Evolutionary conservation across 2,797 vertebrate genomes (phyloP).

Genomic region (Malurus leucopterus): DNA sequence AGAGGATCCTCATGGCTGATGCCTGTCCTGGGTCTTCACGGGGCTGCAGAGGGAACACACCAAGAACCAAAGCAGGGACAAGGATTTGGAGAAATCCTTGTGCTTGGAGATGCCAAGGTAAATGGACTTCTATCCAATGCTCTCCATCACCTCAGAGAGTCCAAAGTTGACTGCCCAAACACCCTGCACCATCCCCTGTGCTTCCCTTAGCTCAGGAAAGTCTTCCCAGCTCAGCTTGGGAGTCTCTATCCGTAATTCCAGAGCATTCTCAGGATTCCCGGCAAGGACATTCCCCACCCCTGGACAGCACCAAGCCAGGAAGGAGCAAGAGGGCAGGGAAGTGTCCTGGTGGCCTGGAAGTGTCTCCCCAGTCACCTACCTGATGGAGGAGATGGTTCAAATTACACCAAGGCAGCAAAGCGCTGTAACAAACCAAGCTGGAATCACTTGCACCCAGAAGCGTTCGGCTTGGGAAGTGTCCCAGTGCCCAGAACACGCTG

Average conservation of each 20-base stretch:
- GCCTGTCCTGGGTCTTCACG: fast-evolving
- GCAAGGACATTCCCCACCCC: not conserved
- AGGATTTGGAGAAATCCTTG: too few relatives aligned
- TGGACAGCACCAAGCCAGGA: fast-evolving
- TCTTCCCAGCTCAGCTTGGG: fast-evolving
- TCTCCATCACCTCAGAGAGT: too few relatives aligned
- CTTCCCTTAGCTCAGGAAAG: not conserved
- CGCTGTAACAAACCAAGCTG: fast-evolving
- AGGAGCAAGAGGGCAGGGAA: not conserved
- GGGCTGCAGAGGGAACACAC: not conserved
- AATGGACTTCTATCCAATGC: too few relatives aligned
- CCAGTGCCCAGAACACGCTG: not conserved
- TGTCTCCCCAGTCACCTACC: not conserved
- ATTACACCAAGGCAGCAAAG: not conserved
- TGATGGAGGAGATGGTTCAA: not conserved
- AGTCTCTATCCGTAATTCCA: not conserved
- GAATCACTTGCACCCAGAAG: not conserved
- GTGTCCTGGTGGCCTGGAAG: not conserved
- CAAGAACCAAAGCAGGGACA: too few relatives aligned
- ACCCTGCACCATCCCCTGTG: too few relatives aligned
- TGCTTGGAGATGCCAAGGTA: too few relatives aligned
- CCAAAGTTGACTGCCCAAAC: not conserved
- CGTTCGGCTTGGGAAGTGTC: not conserved
- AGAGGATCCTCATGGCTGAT: not conserved
- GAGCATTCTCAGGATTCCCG: not conserved